These are phyloP conservation scores for Lophotriccus pileatus DNA, from an alignment of 2,797 vertebrate genomes.

Conservation along the genomic window DNA sequence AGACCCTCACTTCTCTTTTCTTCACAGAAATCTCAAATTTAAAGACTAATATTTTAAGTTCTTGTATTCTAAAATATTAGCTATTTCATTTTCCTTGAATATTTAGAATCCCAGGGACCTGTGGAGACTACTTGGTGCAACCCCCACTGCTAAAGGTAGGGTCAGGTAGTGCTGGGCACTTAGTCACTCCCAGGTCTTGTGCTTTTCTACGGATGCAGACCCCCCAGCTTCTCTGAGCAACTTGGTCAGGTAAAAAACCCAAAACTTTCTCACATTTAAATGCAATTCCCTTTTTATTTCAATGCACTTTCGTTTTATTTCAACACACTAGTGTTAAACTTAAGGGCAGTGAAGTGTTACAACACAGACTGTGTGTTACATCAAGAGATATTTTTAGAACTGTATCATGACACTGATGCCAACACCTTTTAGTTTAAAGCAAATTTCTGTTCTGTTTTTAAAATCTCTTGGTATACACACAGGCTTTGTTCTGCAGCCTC, in stretches of 20 bases:
- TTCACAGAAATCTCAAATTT: not conserved
- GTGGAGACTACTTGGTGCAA: not conserved
- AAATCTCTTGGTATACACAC: not conserved
- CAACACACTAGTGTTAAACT: not conserved
- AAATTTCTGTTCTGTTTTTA: not conserved
- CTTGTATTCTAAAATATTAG: not conserved
- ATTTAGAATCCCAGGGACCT: not conserved
- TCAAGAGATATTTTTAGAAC: not conserved
- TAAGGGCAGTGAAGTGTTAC: not conserved
- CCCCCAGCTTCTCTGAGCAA: not conserved
- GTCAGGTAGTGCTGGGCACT: not conserved
- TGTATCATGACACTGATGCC: not conserved
- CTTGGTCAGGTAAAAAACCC: not conserved
- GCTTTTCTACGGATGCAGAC: not conserved
- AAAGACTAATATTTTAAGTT: not conserved
- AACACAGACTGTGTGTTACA: not conserved
- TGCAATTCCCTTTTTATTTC: not conserved
- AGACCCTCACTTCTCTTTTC: not conserved
- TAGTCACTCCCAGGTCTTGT: accelerated
- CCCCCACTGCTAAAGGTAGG: accelerated
- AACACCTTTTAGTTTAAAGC: not conserved
- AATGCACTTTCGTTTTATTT: not conserved
- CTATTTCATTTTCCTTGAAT: not conserved
- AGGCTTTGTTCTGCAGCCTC: not conserved
- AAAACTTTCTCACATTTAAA: not conserved